Conservation (phyloP, 2,113 vertebrate genomes). For the Rhodinocichla rosea region DNA sequence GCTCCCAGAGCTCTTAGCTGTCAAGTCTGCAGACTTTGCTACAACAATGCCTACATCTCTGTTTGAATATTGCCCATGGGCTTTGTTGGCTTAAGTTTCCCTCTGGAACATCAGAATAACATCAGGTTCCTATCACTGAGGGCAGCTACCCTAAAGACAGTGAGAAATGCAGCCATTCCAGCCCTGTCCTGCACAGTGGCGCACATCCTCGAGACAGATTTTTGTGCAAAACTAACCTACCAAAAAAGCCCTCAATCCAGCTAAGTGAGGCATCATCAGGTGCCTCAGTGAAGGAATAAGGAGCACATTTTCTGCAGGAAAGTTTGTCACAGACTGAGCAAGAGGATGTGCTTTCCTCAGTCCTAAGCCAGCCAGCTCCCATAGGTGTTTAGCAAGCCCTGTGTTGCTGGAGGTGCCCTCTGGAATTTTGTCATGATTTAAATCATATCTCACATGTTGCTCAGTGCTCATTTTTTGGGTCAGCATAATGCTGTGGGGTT, state of each 20-base stretch:
- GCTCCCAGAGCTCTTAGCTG: not conserved
- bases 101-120: not conserved
- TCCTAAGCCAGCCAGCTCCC: not conserved
- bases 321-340: not conserved
- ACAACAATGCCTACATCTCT: not conserved
- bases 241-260: accelerated
- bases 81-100: not conserved
- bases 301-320: not conserved
- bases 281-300: not conserved
- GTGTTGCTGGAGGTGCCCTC: not conserved
- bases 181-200: not conserved
- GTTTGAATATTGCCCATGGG: not conserved
- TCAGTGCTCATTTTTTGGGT: not conserved
- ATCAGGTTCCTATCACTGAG: not conserved
- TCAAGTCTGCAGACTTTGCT: not conserved
- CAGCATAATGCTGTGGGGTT: not conserved
- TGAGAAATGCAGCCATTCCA: not conserved
- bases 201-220: not conserved
- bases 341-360: not conserved
- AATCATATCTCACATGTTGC: not conserved
- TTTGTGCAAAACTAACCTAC: not conserved
- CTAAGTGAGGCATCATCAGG: not conserved
- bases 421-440: not conserved
- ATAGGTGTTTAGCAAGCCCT: not conserved
- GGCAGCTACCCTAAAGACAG: not conserved